A percentile compares a stretch with the other conserved stretches of the same genome.
These are phyloP conservation scores for Phoronis australis DNA, from an alignment of 2,888 invertebrate genomes.

Conservation along the genomic window DNA sequence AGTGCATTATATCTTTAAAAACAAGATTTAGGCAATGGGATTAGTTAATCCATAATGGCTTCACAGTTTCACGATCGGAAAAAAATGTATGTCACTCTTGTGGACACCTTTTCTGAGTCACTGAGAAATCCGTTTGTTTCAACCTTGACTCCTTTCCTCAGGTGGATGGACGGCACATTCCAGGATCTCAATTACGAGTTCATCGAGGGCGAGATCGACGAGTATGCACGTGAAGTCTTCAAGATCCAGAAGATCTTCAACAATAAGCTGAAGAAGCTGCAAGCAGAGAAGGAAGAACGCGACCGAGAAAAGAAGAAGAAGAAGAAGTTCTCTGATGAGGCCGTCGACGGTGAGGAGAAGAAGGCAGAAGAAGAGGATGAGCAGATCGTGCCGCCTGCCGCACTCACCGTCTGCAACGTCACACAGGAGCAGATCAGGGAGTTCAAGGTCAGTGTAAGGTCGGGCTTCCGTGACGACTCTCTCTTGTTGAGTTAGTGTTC, in stretches of 20 bases:
- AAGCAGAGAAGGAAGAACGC: slow-evolving; percentile 43
- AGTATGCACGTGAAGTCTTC: slow-evolving; percentile 68
- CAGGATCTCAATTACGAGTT: slow-evolving; percentile 72
- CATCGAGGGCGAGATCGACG: slow-evolving; percentile 76
- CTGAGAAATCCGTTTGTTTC: too few relatives aligned
- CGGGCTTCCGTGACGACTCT: slow-evolving; percentile 78
- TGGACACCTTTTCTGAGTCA: too few relatives aligned
- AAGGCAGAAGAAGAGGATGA: slow-evolving; percentile 56
- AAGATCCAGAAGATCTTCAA: slow-evolving; percentile 68
- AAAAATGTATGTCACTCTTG: too few relatives aligned
- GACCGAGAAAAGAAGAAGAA: slow-evolving; percentile 54
- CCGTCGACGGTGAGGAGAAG: slow-evolving; percentile 53
- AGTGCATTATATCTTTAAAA: too few relatives aligned
- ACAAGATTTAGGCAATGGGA: too few relatives aligned
- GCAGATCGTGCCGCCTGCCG: slow-evolving; percentile 54
- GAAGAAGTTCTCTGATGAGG: slow-evolving; percentile 56
- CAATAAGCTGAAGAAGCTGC: slow-evolving; percentile 46
- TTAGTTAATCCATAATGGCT: too few relatives aligned
- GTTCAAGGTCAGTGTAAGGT: slow-evolving; percentile 62
- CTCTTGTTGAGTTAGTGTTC: too few relatives aligned
- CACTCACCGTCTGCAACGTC: slow-evolving; percentile 53
- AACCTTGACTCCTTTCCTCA: slow-evolving; percentile 13
- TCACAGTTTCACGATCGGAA: too few relatives aligned
- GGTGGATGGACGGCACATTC: slow-evolving; percentile 91
- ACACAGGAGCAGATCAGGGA: slow-evolving; percentile 56